Percentiles rank a stretch among this genome's conserved stretches.
Conservation (phyloP, 2,888 invertebrate species). For the Chironomus tentans region DNA sequence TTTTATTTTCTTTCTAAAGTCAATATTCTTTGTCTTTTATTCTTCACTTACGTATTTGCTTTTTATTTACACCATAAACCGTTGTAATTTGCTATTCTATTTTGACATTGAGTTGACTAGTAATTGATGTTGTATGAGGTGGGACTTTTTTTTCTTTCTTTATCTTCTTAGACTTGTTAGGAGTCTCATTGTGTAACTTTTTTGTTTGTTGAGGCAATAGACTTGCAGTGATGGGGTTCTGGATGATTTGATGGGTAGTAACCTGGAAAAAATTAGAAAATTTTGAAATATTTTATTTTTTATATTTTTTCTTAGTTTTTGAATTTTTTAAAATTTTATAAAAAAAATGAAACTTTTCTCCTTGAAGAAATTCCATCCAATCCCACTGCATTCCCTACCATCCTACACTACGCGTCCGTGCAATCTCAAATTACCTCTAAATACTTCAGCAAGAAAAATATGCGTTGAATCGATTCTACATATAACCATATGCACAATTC, state of each 20-base stretch:
- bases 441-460: background rate
- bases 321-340: no score
- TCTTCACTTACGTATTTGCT: background rate
- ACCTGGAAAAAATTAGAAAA: no score
- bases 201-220: background rate
- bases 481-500: no score
- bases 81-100: conserved; percentile 19
- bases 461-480: background rate
- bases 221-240: background rate
- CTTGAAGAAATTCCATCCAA: no score
- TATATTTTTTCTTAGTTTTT: no score
- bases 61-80: conserved; percentile 11
- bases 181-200: no score
- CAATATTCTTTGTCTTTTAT: background rate
- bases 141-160: background rate
- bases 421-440: no score
- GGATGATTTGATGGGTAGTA: background rate
- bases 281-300: no score
- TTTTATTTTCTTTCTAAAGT: background rate
- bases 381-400: no score
- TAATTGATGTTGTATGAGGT: conserved; percentile 6
- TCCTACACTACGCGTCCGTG: no score
- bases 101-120: conserved; percentile 4
- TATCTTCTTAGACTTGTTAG: no score
- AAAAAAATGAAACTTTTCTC: background rate